Evolutionary conservation across 1,140 invertebrate species (phyloP).

Genomic region (Brachionus koreanus): DNA sequence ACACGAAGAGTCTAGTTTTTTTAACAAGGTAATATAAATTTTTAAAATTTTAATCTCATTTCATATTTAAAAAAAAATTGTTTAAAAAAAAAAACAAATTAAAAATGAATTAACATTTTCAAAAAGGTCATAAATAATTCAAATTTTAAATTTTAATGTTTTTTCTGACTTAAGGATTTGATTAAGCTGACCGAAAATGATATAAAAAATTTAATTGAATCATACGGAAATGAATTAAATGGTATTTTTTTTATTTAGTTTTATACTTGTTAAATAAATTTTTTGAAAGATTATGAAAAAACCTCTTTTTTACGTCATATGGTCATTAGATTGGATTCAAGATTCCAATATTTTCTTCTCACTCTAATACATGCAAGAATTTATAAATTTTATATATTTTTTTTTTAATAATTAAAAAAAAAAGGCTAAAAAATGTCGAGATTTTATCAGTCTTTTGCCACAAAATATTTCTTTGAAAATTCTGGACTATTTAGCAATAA

Average conservation of each 20-base stretch:
- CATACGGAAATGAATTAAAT: neutral
- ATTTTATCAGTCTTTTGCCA: constrained; percentile 52
- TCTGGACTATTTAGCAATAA: constrained; percentile 48
- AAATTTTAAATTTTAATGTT: neutral
- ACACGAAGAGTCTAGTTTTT: neutral
- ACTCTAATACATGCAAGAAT: constrained; percentile 39
- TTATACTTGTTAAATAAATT: neutral
- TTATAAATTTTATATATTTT: neutral
- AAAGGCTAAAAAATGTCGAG: constrained; percentile 51
- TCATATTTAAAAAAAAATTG: too few species aligned
- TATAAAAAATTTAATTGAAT: neutral
- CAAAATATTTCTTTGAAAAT: constrained; percentile 51
- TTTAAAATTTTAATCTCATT: too few species aligned
- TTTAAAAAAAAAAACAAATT: too few species aligned
- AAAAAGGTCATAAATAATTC: too few species aligned
- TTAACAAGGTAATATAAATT: neutral
- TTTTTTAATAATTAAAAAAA: neutral
- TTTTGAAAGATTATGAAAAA: constrained; percentile 8
- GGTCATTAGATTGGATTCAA: neutral
- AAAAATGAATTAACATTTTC: too few species aligned
- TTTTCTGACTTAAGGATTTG: neutral
- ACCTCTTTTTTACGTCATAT: constrained; percentile 10
- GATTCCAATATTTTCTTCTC: constrained; percentile 22
- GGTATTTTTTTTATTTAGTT: neutral
- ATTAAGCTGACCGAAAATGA: neutral